Conservation (phyloP, 1,140 invertebrate genomes). For the Drosophila nigrodunni region DNA sequence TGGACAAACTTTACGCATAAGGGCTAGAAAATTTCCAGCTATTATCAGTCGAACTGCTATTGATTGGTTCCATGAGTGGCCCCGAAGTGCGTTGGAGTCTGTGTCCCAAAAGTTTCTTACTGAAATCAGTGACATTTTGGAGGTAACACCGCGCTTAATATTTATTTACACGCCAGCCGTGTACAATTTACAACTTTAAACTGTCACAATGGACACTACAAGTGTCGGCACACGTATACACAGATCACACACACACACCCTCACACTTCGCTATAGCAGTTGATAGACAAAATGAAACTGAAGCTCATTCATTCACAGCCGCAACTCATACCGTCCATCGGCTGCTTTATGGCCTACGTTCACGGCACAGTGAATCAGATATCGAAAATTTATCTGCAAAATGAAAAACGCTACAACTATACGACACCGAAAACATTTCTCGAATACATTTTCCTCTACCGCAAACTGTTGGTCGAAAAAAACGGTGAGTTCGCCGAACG, state of each 20-base stretch:
- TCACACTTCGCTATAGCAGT: slow-evolving; percentile 72
- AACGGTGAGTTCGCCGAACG: slow-evolving; percentile 90
- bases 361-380: slow-evolving; percentile 95
- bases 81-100: slow-evolving; percentile 94
- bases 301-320: slow-evolving; percentile 73
- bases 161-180: slow-evolving; percentile 58
- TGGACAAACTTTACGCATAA: slow-evolving; percentile 92
- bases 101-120: slow-evolving; percentile 94
- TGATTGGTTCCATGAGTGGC: slow-evolving; percentile 99
- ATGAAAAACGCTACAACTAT: slow-evolving; percentile 97
- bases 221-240: slow-evolving; percentile 31
- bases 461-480: slow-evolving; percentile 92
- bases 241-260: slow-evolving; percentile 28
- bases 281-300: slow-evolving; percentile 19
- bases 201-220: slow-evolving; percentile 53
- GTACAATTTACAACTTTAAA: slow-evolving; percentile 66
- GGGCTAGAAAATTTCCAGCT: slow-evolving; percentile 96
- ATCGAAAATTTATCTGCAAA: slow-evolving; percentile 92
- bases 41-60: slow-evolving; percentile 96
- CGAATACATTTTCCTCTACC: slow-evolving; percentile 96
- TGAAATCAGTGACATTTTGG: slow-evolving; percentile 89
- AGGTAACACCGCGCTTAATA: slow-evolving; percentile 84
- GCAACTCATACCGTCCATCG: slow-evolving; percentile 86
- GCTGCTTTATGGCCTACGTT: slow-evolving; percentile 96
- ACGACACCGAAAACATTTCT: slow-evolving; percentile 98